Conservation (phyloP, 1,140 invertebrate genomes). For the Bilobella aurantiaca region DNA sequence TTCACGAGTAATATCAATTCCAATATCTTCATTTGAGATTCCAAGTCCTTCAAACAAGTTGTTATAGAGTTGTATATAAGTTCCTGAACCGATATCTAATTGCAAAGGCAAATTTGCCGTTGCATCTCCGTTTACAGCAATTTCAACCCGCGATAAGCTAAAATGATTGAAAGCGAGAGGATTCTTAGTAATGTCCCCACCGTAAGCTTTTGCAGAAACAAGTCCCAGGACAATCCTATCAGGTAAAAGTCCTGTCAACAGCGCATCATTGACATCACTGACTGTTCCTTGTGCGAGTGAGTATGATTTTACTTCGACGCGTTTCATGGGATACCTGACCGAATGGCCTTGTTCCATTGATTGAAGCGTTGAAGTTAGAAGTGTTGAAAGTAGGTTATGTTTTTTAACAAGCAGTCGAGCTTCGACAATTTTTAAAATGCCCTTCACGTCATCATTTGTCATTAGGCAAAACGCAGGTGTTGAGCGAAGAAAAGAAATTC, state of each 20-base stretch:
- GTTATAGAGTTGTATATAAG: constrained; percentile 12
- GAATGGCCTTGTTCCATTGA: background rate
- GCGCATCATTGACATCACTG: constrained; percentile 14
- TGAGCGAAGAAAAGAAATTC: constrained; percentile 3
- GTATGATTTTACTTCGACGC: constrained; percentile 24
- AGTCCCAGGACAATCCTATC: constrained; percentile 20
- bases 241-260: constrained; percentile 26
- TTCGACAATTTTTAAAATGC: background rate
- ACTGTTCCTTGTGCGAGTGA: constrained; percentile 16
- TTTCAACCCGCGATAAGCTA: constrained; percentile 11
- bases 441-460: background rate
- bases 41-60: constrained; percentile 18
- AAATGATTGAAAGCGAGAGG: constrained; percentile 23
- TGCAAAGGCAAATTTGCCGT: background rate
- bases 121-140: constrained; percentile 21
- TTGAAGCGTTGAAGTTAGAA: background rate
- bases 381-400: background rate
- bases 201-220: constrained; percentile 17
- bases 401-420: constrained; percentile 7
- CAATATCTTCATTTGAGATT: background rate
- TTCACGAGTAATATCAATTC: constrained; percentile 12
- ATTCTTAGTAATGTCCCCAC: constrained; percentile 9
- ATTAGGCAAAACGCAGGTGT: constrained; percentile 14
- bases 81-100: background rate
- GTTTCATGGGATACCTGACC: constrained; percentile 20